These are phyloP conservation scores for Thera britannica DNA, from an alignment of 2,888 invertebrate species.

Conservation along the genomic window DNA sequence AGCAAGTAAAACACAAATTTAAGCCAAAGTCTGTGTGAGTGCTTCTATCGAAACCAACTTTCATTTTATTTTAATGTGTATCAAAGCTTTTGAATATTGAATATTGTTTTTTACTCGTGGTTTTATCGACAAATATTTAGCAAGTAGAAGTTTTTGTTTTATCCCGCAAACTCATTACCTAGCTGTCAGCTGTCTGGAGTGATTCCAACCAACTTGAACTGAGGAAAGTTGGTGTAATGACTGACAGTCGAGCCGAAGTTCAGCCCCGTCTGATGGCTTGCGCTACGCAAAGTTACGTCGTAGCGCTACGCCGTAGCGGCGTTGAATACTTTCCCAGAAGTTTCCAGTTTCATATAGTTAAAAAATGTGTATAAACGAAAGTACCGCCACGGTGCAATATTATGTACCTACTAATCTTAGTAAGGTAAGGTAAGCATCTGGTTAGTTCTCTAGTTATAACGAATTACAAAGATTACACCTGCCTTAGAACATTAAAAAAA, in stretches of 20 bases:
- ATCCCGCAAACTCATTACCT: constrained; percentile 67
- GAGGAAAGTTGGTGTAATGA: constrained; percentile 61
- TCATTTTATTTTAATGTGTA: constrained; percentile 23
- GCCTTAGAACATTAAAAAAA: neutral
- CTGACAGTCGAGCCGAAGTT: constrained; percentile 60
- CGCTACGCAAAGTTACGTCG: constrained; percentile 27
- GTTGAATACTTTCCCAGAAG: constrained; percentile 20
- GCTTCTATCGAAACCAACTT: constrained; percentile 16
- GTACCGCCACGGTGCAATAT: neutral
- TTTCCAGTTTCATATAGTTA: constrained; percentile 10
- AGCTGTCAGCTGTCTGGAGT: constrained; percentile 67
- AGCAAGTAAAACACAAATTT: constrained; percentile 12
- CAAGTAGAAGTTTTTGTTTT: constrained; percentile 53
- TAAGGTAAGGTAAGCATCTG: too few relatives aligned
- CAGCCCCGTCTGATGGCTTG: constrained; percentile 35
- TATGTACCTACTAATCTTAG: neutral
- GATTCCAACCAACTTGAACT: constrained; percentile 46
- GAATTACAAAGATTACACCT: neutral
- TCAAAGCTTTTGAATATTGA: constrained; percentile 22
- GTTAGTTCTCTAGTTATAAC: neutral
- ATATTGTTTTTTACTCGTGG: constrained; percentile 18
- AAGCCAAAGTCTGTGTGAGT: neutral
- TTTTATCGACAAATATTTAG: constrained; percentile 33
- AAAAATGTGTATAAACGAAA: neutral
- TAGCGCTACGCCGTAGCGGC: constrained; percentile 29